phyloP scores from a whole-genome alignment of 2,888 invertebrate genomes.

The Drosophila colorata region DNA sequence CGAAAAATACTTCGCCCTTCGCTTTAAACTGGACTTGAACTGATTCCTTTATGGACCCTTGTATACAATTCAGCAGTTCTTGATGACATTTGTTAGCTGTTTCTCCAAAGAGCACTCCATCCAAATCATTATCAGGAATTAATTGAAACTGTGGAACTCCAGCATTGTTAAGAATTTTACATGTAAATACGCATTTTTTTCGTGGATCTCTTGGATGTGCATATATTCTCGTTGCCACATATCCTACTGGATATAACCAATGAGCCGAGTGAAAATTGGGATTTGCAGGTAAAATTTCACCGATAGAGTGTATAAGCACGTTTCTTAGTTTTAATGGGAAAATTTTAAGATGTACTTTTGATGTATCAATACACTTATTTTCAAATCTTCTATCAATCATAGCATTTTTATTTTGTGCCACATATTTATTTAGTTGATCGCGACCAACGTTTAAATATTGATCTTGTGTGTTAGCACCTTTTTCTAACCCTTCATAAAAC shows the following conservation, averaged over 20 bases:
- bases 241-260: slow-evolving; percentile 91
- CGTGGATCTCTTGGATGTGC: slow-evolving; percentile 90
- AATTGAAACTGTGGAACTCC: slow-evolving; percentile 92
- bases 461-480: slow-evolving; percentile 25
- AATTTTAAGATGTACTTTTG: slow-evolving; percentile 86
- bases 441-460: slow-evolving; percentile 30
- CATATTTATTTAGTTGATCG: slow-evolving; percentile 16
- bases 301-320: slow-evolving; percentile 88
- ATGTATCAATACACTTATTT: slow-evolving; percentile 27
- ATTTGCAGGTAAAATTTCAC: slow-evolving; percentile 90
- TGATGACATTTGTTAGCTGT: slow-evolving; percentile 91
- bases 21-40: slow-evolving; percentile 87
- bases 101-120: slow-evolving; percentile 88
- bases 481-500: slow-evolving; percentile 87
- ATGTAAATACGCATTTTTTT: slow-evolving; percentile 91
- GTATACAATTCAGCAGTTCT: slow-evolving; percentile 88
- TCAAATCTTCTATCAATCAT: slow-evolving; percentile 73
- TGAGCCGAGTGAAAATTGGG: slow-evolving; percentile 90
- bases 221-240: slow-evolving; percentile 91
- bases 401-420: slow-evolving; percentile 17
- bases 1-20: slow-evolving; percentile 92
- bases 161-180: slow-evolving; percentile 91
- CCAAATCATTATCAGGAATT: slow-evolving; percentile 90
- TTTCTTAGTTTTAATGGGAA: slow-evolving; percentile 91
- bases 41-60: slow-evolving; percentile 86